phyloP scores from a whole-genome alignment of 2,113 vertebrate genomes.

The Rattus norvegicus region GRCr8 NC_086036.1:15391501-15392000 shows the following conservation, averaged over 20 bases:
- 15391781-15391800: background rate
- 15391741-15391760: background rate
- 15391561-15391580: background rate
- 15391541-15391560: background rate
- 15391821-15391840: background rate
- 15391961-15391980: background rate
- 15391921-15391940: background rate
- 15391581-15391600: background rate
- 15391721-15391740: background rate
- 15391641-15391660: background rate
- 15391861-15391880: background rate
- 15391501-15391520: slow-evolving; percentile 42
- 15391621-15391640: background rate
- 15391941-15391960: background rate
- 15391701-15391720: background rate
- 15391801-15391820: background rate
- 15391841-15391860: background rate
- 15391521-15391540: slow-evolving; percentile 8
- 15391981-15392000: background rate
- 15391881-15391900: background rate
- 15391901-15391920: background rate
- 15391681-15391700: background rate
- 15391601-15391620: background rate
- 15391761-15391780: background rate
- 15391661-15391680: background rate